Base-by-base conservation (phyloP, 2,797 vertebrate genomes). In the Xiphorhynchus erythropygius region DNA sequence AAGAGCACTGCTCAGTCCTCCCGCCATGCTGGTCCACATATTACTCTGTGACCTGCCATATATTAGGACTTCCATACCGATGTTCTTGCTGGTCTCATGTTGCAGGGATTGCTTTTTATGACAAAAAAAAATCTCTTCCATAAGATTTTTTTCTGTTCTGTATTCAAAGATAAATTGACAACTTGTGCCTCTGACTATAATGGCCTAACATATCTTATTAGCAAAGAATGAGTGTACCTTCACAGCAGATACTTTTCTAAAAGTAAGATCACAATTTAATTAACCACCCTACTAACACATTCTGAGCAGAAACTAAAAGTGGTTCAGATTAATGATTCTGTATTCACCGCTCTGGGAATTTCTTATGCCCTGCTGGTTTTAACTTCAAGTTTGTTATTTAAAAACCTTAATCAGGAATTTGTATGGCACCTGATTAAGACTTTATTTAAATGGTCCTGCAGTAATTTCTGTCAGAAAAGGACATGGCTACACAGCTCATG, bases 381-480 rank as follows among this genome's bases (percentile, higher is more conserved):
- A 94, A 76, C 77, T 86, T 92, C 76, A 60, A 69, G 84, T 88
- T 93, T 93, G 50, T 94, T 96, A 86, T 91, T 90, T 97, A 84
- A 96, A 89, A 93, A 95, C 77, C 35, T 92, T 93, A 95, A 94
- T 95, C 74, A 79, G 84, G 73, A 97, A 56, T 89, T 94, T 86
- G 55, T 78, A 87, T 83, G 79, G 42, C 28, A 96, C 37, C 41
- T 73, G 50, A 84, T 96, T 95, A 97, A 94, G 71, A 68, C 67
- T 80, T 96, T 88, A 75, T 92, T 85, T 88, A 87, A 95, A 85
- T 28, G 44, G 63, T 59, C 67, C 74, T 92, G 30, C 27, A 78
- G 39, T 83, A 80, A 78, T 89, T 95, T 93, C 78, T 49, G 87
- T 64, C 63, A 65, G 69, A 67, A 86, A 97, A 87, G 62, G 84